phyloP scores from a whole-genome alignment of 2,888 invertebrate species.

The Dynastes grantii region DNA sequence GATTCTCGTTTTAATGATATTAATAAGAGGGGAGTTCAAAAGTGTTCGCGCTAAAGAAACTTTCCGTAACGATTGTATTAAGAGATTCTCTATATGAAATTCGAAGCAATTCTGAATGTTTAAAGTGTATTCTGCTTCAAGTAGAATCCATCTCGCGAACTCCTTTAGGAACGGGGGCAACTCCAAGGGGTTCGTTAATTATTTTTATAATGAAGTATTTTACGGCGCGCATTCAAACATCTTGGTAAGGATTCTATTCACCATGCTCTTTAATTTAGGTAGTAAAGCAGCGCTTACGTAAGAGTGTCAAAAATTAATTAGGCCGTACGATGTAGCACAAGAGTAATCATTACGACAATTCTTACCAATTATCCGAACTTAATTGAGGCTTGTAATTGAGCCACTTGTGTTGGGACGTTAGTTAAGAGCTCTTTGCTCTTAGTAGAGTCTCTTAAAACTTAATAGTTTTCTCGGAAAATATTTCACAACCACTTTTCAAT shows the following conservation, averaged over 20 bases:
- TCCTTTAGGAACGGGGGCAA: background rate
- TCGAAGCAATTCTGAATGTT: background rate
- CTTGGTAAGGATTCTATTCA: background rate
- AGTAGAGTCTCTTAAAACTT: too few species aligned
- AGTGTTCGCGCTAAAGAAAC: background rate
- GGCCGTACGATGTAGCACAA: too few species aligned
- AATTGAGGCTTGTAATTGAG: too few species aligned
- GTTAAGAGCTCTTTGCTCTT: too few species aligned
- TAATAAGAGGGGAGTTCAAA: constrained; percentile 24
- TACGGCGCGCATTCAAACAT: background rate
- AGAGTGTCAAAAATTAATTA: too few species aligned
- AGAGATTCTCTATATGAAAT: constrained; percentile 18
- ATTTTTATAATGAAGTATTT: background rate
- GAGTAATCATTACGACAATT: too few species aligned
- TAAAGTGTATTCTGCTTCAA: background rate
- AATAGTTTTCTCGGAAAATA: too few species aligned
- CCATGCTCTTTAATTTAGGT: too few species aligned
- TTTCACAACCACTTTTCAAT: too few species aligned
- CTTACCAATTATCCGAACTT: too few species aligned
- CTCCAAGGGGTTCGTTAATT: background rate
- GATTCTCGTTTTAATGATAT: constrained; percentile 24
- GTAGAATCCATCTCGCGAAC: background rate
- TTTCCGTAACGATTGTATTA: background rate
- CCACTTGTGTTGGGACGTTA: too few species aligned
- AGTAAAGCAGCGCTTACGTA: too few species aligned